Evolutionary conservation across 2,888 invertebrate genomes (phyloP), one percentile per base, ranked within the genome.

Genomic region (Orthonevra nobilis): DNA sequence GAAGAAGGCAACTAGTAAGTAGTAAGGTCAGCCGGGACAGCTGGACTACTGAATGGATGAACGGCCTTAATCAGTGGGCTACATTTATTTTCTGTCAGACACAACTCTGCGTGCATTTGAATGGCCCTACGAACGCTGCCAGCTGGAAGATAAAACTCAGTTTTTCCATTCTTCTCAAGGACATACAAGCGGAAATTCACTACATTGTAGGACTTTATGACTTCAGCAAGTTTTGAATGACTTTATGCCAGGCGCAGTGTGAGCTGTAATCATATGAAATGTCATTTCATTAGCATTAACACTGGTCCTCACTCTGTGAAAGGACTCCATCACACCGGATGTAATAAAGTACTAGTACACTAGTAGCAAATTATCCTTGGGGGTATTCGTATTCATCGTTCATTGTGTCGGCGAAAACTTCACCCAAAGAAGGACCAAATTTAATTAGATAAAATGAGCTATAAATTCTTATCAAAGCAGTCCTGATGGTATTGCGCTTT

Each of bases 361-460:
- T 34, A 14, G 6, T 36, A 63, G 58, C 38, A 64, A 52, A 77
- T 64, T 70, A 52, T 60, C 44, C 54, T 44, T 34, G 36, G 26
- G 26, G 23, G 30, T 38, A n/a, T n/a, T n/a, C n/a, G 38, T 23
- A 23, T 44, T 42, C 15, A 23, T 36, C 4, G 58, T 17, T 46
- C 17, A 20, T n/a, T 14, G 28, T 2, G 36, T 4, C 26, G 28
- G 6, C 5, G 30, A 32, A 58, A 72, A 72, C 30, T 60, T 60
- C 12, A 58, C 52, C 38, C 32, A 77, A 69, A 77, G 63, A 64
- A 72, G 72, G 72, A 64, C 77, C 64, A 64, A 54, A 64, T 77
- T 77, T 72, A 77, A 77, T 77, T 77, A 77, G 72, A 72, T 72
- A 72, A 77, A 77, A 72, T 77, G 72, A 77, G 72, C 72, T 72